Percentiles rank a stretch among this genome's conserved stretches.
These are phyloP conservation scores for Xanthorhoe designata DNA, from an alignment of 2,888 invertebrate species.

Conservation along the genomic window DNA sequence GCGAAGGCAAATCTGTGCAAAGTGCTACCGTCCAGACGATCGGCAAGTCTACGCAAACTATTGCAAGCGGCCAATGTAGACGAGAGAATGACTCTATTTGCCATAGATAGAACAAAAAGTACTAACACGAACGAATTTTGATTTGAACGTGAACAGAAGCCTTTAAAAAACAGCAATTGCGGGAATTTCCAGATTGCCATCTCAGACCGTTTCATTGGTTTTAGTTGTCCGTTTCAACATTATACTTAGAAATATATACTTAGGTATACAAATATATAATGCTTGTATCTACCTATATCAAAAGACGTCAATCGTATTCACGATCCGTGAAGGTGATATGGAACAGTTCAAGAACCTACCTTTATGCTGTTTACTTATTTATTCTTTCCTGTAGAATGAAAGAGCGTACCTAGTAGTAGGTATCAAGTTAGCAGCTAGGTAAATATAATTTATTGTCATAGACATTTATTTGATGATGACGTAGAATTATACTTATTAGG, in stretches of 20 bases:
- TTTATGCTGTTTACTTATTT: conserved; percentile 13
- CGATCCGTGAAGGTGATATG: conserved; percentile 44
- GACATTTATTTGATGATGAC: too few relatives aligned
- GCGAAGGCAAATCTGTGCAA: too few relatives aligned
- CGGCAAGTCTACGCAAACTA: too few relatives aligned
- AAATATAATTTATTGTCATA: neutral
- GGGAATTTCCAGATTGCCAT: conserved; percentile 9
- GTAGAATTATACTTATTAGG: too few relatives aligned
- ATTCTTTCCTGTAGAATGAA: conserved; percentile 5
- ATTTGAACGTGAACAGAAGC: conserved; percentile 16
- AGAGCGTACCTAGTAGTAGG: neutral
- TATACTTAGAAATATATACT: neutral
- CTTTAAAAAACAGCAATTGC: conserved; percentile 13
- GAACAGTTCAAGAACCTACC: conserved; percentile 41
- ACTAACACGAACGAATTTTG: neutral
- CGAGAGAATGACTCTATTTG: too few relatives aligned
- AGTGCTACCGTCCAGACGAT: too few relatives aligned
- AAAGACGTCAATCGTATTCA: conserved; percentile 40
- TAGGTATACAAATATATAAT: neutral
- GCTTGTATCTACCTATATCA: neutral
- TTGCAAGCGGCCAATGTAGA: too few relatives aligned
- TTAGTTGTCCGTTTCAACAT: conserved; percentile 1
- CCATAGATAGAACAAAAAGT: neutral
- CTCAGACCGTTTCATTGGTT: neutral
- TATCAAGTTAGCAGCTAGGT: neutral